Evolutionary conservation across 2,797 vertebrate genomes (phyloP), one percentile per base, ranked within the genome.

Genomic region (Staurois parvus): DNA sequence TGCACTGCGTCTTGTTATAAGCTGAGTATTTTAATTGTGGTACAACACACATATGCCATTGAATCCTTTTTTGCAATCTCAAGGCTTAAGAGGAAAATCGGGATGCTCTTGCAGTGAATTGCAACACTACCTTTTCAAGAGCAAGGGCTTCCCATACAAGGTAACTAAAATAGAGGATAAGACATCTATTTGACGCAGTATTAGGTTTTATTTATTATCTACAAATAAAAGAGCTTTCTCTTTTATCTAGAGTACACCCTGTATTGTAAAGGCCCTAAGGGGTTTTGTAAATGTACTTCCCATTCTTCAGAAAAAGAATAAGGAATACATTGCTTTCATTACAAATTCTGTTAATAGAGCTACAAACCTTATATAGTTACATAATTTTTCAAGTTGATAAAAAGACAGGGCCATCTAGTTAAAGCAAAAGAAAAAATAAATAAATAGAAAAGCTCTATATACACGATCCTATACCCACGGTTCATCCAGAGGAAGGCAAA

Each of bases 11-110:
- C 48, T 59, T 68, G 24, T 69, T 66, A 26, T 64, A 26, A 37
- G 19, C 76, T 30, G 29, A 84, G 34, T 64, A 59, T 66, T 84
- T 78, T 79, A 78, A 73, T 79, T 79, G 83, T 79, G 26, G 48
- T 32, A 42, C 21, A 45, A 77, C 24, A 37, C 26, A 79, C 30
- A 29, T 21, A 79, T 12, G 8, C 40, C 28, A 45, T 42, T 66
- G 28, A 59, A 78, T 72, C 37, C 8, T 2, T 26, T 76, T 74
- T 67, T 37, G 17, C 6, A 19, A 79, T 85, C 37, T 67, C 72
- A 66, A 64, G 11, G 13, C n/a, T 64, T 24, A 29, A 75, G 45
- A 11, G 28, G 6, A 79, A 4, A 79, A 67, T 68, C 0, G 40
- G 10, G 8, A 7, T n/a, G 34, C 62, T 34, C 30, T 40, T 28